Evolutionary conservation across 1,140 invertebrate genomes (phyloP), one percentile per base, ranked within the genome.

Genomic region (Brachystomella parvula): DNA sequence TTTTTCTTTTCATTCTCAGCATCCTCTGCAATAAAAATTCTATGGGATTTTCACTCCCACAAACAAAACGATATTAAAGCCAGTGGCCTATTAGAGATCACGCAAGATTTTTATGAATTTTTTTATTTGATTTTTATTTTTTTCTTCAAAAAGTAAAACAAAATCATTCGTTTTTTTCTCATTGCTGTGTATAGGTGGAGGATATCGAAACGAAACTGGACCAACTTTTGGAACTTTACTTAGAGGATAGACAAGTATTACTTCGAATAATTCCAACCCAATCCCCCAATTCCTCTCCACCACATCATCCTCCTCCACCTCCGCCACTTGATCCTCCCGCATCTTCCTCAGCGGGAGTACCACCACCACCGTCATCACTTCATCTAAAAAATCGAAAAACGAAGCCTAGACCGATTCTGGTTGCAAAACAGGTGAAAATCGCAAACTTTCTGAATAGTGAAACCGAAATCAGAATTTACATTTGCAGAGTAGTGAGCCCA

Each of bases 161-260:
- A 44, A 17, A 24, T 21, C 12, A 17, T 28, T 47, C 15, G 12
- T 9, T 26, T 19, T 47, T 31, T 24, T 62, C 24, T 15, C 3
- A 60, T 3, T 47, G n/a, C n/a, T n/a, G n/a, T 15, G 17, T 61
- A 29, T 77, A 94, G 91, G 89, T 94, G 74, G 92, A 94, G 76
- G 91, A 94, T 77, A 92, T 93, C 78, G 92, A 95, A 81, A 85
- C 84, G 75, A 96, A 96, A 82, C 81, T 96, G 76, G 92, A 96
- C 80, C 86, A 94, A 78, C 83, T 96, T 74, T 85, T 96, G 76
- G 92, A 96, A 76, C 83, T 95, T 80, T 94, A 94, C 77, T 85
- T 92, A 82, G 90, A 94, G 78, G 92, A 95, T 79, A 82, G 92
- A 75, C 86, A 88, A 77, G 79, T 82, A 71, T 77, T 86, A 71